phyloP scores from a whole-genome alignment of 2,797 vertebrate species.

The Nannoperca obscura region DNA sequence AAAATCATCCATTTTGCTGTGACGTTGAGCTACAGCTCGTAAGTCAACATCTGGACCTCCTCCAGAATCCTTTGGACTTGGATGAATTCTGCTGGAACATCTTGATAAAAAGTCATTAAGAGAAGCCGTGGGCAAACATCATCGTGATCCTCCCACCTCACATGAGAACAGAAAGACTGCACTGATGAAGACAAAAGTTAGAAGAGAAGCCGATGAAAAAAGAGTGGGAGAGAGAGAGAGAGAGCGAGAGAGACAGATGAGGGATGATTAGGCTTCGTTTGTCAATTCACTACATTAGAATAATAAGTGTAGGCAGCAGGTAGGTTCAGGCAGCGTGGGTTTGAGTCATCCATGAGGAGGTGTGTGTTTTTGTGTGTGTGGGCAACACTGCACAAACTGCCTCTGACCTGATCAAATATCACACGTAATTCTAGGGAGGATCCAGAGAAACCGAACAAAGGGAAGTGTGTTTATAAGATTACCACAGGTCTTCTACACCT shows the following conservation, averaged over 20 bases:
- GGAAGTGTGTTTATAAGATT: constrained; percentile 19
- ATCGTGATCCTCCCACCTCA: constrained; percentile 25
- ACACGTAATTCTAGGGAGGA: constrained; percentile 29
- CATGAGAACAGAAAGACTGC: background rate
- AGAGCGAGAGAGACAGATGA: background rate
- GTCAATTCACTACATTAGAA: constrained; percentile 44
- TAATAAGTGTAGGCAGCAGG: constrained; percentile 58
- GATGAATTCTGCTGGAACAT: constrained; percentile 57
- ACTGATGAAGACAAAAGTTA: constrained; percentile 2
- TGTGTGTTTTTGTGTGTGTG: constrained; percentile 51
- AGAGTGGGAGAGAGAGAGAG: constrained; percentile 34
- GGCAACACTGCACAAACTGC: constrained; percentile 35
- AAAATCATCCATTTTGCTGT: constrained; percentile 31
- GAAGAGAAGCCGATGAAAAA: constrained; percentile 19
- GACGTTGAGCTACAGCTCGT: constrained; percentile 2
- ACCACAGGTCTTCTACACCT: background rate
- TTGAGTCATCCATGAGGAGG: constrained; percentile 71
- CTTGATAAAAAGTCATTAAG: constrained; percentile 66
- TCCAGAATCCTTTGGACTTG: constrained; percentile 55
- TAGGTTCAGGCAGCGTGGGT: constrained; percentile 52
- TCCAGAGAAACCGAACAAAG: constrained; percentile 20
- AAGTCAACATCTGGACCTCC: constrained; percentile 47
- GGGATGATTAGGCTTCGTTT: constrained; percentile 29
- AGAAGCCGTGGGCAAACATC: constrained; percentile 37
- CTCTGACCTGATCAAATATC: constrained; percentile 40